A percentile compares a stretch with the other conserved stretches of the same genome.
Evolutionary conservation across 2,888 invertebrate genomes (phyloP).

Genomic region (Beris chalybata): DNA sequence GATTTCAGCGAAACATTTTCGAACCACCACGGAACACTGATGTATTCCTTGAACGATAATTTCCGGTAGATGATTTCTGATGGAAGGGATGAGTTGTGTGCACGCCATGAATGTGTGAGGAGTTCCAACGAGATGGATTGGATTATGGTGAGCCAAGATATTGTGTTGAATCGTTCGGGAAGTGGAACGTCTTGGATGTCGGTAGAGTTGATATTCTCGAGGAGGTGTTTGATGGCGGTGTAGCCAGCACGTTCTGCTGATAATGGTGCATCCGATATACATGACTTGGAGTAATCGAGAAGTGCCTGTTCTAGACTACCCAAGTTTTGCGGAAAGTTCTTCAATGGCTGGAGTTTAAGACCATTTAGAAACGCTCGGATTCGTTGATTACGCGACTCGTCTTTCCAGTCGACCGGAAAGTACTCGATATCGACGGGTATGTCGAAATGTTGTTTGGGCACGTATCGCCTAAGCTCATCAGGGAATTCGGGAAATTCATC

Average conservation of each 20-base stretch:
- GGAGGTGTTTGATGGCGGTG: slow-evolving; percentile 46
- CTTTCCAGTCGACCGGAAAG: slow-evolving; percentile 66
- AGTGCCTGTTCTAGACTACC: slow-evolving; percentile 44
- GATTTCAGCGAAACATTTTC: slow-evolving; percentile 42
- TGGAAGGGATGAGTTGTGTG: slow-evolving; percentile 39
- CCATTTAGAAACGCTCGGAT: slow-evolving; percentile 61
- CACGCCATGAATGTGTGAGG: slow-evolving; percentile 37
- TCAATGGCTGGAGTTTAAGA: slow-evolving; percentile 57
- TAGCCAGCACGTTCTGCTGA: slow-evolving; percentile 44
- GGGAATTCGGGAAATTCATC: slow-evolving; percentile 67
- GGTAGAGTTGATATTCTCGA: slow-evolving; percentile 41
- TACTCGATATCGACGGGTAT: slow-evolving; percentile 69
- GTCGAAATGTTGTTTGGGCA: slow-evolving; percentile 54
- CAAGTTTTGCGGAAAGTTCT: slow-evolving; percentile 38
- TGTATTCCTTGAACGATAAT: slow-evolving; percentile 42
- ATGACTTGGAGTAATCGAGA: slow-evolving; percentile 45
- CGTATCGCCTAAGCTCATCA: slow-evolving; percentile 63
- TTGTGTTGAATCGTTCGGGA: slow-evolving; percentile 30
- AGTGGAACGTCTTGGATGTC: slow-evolving; percentile 38
- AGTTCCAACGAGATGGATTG: slow-evolving; percentile 45
- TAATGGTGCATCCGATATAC: slow-evolving; percentile 42
- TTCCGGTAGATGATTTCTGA: slow-evolving; percentile 48
- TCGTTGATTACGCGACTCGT: slow-evolving; percentile 56
- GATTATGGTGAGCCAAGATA: slow-evolving; percentile 48
- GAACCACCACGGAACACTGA: slow-evolving; percentile 48